Evolutionary conservation across 2,797 vertebrate species (phyloP), one percentile per base, ranked within the genome.

Genomic region (Neoniphon sammara): DNA sequence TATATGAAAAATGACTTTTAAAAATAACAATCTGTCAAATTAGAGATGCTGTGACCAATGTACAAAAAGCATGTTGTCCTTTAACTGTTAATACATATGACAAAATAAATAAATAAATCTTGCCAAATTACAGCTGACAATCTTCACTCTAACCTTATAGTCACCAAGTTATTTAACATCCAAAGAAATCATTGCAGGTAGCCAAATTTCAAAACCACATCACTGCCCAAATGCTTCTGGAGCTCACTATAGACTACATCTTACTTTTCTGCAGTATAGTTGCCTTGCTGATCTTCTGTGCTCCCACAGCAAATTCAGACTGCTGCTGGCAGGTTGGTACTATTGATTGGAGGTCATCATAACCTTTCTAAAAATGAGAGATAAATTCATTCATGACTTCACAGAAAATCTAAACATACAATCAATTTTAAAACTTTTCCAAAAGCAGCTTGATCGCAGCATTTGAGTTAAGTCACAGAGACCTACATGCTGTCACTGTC

Each of bases 241-340:
- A 54, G 11, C 52, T 27, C 23, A 27, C 5, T 21, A 25, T 23
- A 52, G 11, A 25, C 49, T 18, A 63, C 20, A 14, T 89, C 95
- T 94, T 94, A 99, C 98, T 98, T 89, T 99, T 99, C 91, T 99
- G 98, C 18, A 99, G 94, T 8, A 99, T 92, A 0, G 97, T 96
- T 30, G 97, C 97, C 85, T 97, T 99, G 95, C 97, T 99, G 88
- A 98, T 96, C 88, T 99, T 99, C 88, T 97, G 97, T 1, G 95
- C 94, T 68, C 97, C 95, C 49, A 98, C 93, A 56, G 93, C 93
- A 81, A 97, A 97, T 68, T 99, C 97, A 23, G 94, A 94, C 90
- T 98, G 97, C 89, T 97, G 97, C 90, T 97, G 97, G 62, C 97
- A 99, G 17, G 97, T 99, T 23, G 98, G 98, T 4, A 99, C 97